Conservation (phyloP, 2,888 invertebrate species). For the Dolichopus griseipennis region DNA sequence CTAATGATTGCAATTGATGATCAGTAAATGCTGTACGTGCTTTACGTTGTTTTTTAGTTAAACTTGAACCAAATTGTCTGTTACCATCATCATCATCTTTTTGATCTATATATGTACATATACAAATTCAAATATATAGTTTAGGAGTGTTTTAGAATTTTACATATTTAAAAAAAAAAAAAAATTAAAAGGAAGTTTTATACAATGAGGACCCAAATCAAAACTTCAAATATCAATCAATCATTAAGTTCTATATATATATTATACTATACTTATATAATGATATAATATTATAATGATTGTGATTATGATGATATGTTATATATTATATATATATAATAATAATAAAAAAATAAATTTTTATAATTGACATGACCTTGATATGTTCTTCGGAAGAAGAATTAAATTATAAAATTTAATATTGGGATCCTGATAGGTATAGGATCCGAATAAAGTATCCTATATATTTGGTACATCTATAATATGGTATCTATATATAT, state of each 20-base stretch:
- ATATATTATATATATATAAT: no score
- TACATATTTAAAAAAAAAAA: background rate
- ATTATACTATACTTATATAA: no score
- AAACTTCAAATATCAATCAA: background rate
- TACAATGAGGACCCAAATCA: no score
- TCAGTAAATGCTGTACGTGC: constrained; percentile 98
- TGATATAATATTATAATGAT: no score
- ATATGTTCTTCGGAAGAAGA: background rate
- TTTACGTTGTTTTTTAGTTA: constrained; percentile 90
- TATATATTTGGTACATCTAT: no score
- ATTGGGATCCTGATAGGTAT: no score
- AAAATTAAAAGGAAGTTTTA: background rate
- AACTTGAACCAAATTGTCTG: constrained; percentile 44
- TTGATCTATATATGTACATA: constrained; percentile 59
- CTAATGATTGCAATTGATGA: constrained; percentile 90
- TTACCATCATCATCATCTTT: constrained; percentile 67
- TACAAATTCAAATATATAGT: constrained; percentile 28
- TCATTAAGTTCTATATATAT: background rate
- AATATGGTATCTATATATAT: no score
- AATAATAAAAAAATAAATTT: no score
- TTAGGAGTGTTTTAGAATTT: background rate
- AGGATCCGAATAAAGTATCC: no score
- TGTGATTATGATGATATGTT: no score
- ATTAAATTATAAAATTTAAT: no score
- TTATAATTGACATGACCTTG: background rate